A percentile compares a stretch with the other conserved stretches of the same genome.
phyloP scores from a whole-genome alignment of 2,113 vertebrate species.

The Rhinopomastus cyanomelas region DNA sequence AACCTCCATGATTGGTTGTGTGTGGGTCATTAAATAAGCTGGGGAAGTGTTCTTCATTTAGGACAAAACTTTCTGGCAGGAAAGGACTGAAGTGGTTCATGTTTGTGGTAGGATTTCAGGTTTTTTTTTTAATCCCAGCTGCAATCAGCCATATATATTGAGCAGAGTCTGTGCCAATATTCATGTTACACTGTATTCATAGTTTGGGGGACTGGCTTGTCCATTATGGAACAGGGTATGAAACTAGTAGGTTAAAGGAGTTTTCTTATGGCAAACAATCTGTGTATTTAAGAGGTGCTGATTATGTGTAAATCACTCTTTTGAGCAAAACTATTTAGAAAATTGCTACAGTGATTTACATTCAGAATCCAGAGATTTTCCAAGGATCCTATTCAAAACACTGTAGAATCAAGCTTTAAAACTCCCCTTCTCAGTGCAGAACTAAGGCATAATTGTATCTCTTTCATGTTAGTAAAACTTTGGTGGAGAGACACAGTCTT shows the following conservation, averaged over 20 bases:
- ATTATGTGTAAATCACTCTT: slow-evolving; percentile 10
- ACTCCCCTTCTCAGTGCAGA: background rate
- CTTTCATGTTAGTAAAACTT: background rate
- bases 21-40: background rate
- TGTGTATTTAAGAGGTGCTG: background rate
- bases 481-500: background rate
- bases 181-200: background rate
- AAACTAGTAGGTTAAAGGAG: background rate
- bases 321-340: background rate
- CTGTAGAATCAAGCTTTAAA: background rate
- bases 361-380: background rate
- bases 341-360: background rate
- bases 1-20: background rate
- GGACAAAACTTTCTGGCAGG: slow-evolving; percentile 7
- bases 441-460: background rate
- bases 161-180: background rate
- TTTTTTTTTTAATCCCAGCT: background rate
- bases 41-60: background rate
- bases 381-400: background rate
- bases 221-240: background rate
- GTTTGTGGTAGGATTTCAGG: background rate
- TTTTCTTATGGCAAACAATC: background rate
- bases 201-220: background rate
- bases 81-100: background rate
- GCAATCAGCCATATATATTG: background rate